Evolutionary conservation across 2,113 vertebrate genomes (phyloP).

Genomic region (Pollachius pollachius): DNA sequence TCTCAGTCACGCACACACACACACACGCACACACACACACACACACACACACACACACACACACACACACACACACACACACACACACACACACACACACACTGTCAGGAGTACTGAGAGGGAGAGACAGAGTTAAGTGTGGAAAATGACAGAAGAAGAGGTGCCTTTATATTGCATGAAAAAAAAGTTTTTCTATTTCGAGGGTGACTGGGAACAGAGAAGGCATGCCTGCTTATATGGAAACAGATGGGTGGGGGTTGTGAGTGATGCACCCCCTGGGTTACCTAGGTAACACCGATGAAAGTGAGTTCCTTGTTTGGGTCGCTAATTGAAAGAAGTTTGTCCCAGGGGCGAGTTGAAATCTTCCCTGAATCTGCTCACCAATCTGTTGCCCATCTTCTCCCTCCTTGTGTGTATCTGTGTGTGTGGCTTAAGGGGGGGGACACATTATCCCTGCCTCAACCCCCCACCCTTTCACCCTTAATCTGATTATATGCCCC

Average conservation of each 20-base stretch:
- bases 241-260: constrained; percentile 57
- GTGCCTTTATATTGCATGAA: constrained; percentile 14
- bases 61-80: too few relatives aligned
- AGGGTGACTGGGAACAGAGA: constrained; percentile 18
- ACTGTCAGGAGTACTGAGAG: not conserved
- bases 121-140: constrained; percentile 5
- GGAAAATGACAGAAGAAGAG: not conserved
- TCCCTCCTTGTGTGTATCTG: constrained; percentile 18
- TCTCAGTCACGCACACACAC: too few relatives aligned
- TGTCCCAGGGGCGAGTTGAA: constrained; percentile 64
- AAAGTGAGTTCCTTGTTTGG: constrained; percentile 68
- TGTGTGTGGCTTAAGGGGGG: constrained; percentile 5
- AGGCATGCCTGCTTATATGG: not conserved
- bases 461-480: constrained; percentile 41
- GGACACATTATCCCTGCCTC: constrained; percentile 40
- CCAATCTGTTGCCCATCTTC: constrained; percentile 57
- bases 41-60: too few relatives aligned
- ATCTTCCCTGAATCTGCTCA: constrained; percentile 57
- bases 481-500: constrained; percentile 57
- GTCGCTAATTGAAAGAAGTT: constrained; percentile 71
- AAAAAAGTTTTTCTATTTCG: constrained; percentile 13
- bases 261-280: constrained; percentile 34
- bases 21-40: too few relatives aligned
- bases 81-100: too few relatives aligned
- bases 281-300: constrained; percentile 55